phyloP scores from a whole-genome alignment of 2,797 vertebrate species.

The Rhinoraja longicauda region DNA sequence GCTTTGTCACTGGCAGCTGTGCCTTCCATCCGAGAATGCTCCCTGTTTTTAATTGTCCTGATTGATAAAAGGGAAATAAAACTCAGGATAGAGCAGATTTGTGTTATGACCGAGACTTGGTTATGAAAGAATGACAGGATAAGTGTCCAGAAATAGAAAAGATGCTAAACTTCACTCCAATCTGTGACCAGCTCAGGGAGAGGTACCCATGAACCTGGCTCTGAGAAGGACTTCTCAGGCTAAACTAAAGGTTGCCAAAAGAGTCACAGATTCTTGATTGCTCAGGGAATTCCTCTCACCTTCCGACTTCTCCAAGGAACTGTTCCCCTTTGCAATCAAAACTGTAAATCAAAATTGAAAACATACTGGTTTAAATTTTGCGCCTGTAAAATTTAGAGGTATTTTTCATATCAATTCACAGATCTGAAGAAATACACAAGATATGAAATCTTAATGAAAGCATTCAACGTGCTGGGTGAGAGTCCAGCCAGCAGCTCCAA shows the following conservation, averaged over 20 bases:
- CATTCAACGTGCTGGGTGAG: slow-evolving; percentile 85
- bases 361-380: not conserved
- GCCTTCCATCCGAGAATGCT: too few species aligned
- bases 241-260: not conserved
- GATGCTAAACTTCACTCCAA: not conserved
- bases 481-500: slow-evolving; percentile 75
- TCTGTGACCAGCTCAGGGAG: not conserved
- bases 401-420: slow-evolving; percentile 47
- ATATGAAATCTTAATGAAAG: slow-evolving; percentile 85
- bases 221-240: not conserved
- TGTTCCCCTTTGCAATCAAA: not conserved
- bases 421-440: slow-evolving; percentile 83
- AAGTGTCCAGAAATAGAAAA: not conserved
- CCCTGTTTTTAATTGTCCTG: not conserved
- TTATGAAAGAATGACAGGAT: not conserved
- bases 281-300: not conserved
- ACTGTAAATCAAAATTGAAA: too few species aligned
- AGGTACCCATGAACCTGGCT: not conserved
- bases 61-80: not conserved
- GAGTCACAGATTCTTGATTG: not conserved
- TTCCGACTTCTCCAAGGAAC: not conserved
- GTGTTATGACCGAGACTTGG: not conserved
- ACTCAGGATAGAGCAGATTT: not conserved
- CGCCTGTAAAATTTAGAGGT: not conserved
- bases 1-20: too few species aligned